Conservation (phyloP, 2,797 vertebrate genomes). For the Sebastes elongatus region DNA sequence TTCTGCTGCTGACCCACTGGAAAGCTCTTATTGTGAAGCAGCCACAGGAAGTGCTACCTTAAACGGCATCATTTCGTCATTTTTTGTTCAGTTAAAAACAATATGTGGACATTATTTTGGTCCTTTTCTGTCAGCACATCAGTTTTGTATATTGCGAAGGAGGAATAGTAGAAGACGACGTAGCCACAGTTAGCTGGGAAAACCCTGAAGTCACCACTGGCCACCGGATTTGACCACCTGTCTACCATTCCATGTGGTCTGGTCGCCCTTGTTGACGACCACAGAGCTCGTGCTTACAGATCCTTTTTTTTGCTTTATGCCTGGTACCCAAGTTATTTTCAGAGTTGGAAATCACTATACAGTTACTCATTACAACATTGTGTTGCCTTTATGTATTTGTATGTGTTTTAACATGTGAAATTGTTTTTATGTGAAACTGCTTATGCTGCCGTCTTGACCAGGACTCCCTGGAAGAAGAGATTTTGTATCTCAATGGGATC, state of each 20-base stretch:
- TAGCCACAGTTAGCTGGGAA: constrained; percentile 23
- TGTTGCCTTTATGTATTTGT: neutral
- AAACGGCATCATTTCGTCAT: accelerated
- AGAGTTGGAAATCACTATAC: constrained; percentile 21
- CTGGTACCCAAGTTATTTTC: constrained; percentile 21
- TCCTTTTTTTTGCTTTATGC: constrained; percentile 31
- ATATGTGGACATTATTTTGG: neutral
- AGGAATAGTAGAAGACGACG: neutral
- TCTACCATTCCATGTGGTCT: constrained; percentile 3
- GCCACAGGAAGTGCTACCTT: neutral
- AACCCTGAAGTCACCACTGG: constrained; percentile 24
- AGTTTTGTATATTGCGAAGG: neutral
- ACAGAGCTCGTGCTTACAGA: neutral
- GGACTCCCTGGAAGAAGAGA: neutral
- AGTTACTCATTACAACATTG: constrained; percentile 6
- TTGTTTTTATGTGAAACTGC: neutral
- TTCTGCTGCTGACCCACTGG: neutral
- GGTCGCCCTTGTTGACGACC: constrained; percentile 24
- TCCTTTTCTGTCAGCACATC: neutral
- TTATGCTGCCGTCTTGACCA: neutral
- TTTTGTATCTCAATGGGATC: too few relatives aligned
- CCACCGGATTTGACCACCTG: constrained; percentile 32
- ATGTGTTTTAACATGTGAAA: neutral
- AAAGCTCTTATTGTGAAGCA: neutral
- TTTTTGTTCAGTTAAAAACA: neutral